These are phyloP conservation scores for Cerastis rubricosa DNA, from an alignment of 2,888 invertebrate genomes.

Conservation along the genomic window DNA sequence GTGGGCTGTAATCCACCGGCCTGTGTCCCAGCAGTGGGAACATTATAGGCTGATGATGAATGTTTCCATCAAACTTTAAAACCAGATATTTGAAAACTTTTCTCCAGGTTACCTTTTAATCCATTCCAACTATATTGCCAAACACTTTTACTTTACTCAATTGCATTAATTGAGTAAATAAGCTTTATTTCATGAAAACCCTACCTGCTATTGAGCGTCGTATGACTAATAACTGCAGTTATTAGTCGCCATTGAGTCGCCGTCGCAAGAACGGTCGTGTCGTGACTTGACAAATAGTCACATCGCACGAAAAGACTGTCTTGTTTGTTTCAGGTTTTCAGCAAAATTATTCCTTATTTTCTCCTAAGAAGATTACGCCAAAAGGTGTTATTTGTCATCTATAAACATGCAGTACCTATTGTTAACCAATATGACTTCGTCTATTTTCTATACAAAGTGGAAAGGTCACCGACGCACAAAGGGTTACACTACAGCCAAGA, in stretches of 20 bases:
- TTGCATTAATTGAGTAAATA: neutral
- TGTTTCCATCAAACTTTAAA: too few species aligned
- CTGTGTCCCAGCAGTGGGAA: too few species aligned
- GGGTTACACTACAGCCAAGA: neutral
- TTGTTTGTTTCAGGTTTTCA: conserved; percentile 18
- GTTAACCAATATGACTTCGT: too few species aligned
- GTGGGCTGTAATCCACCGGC: too few species aligned
- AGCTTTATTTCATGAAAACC: neutral
- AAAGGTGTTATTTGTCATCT: neutral
- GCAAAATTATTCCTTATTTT: conserved; percentile 20
- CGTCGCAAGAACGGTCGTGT: neutral
- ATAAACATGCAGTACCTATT: neutral
- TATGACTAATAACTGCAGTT: conserved; percentile 34
- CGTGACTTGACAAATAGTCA: conserved; percentile 40
- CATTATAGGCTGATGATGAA: too few species aligned
- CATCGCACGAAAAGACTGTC: conserved; percentile 14
- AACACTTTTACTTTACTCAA: too few species aligned
- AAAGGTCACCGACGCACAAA: too few species aligned
- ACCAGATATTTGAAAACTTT: too few species aligned
- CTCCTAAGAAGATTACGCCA: neutral
- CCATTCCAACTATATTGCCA: too few species aligned
- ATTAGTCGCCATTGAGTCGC: conserved; percentile 24
- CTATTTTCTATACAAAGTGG: too few species aligned
- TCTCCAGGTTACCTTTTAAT: too few species aligned
- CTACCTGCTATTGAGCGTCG: neutral